phyloP scores from a whole-genome alignment of 2,113 vertebrate species.

The Macrotus californicus region DNA sequence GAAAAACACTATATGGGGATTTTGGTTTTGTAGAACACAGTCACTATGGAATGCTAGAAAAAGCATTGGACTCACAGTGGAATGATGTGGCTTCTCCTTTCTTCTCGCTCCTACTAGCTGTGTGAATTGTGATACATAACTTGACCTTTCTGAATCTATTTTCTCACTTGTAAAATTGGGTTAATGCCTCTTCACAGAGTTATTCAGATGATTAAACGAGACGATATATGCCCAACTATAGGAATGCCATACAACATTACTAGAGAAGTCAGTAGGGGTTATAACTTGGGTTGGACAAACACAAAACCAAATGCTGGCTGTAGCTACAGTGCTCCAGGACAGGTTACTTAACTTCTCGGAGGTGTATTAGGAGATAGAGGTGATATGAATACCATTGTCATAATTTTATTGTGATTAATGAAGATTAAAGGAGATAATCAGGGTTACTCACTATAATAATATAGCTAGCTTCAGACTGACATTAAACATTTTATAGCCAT shows the following conservation, averaged over 20 bases:
- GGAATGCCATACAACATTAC: background rate
- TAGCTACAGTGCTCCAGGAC: background rate
- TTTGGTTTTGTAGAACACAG: background rate
- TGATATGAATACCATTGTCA: background rate
- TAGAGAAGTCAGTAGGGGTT: background rate
- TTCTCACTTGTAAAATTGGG: background rate
- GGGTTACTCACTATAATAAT: background rate
- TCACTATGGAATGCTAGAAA: background rate
- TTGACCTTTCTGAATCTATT: background rate
- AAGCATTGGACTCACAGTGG: background rate
- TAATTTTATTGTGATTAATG: background rate
- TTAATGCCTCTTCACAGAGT: background rate
- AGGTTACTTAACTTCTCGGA: background rate
- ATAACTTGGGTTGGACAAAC: background rate
- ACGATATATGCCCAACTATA: background rate
- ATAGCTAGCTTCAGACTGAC: background rate
- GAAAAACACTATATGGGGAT: background rate
- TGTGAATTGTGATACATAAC: background rate
- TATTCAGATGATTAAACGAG: background rate
- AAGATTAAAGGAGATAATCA: background rate
- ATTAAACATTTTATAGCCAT: background rate
- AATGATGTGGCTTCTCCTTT: background rate
- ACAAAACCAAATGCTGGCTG: background rate
- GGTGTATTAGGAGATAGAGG: background rate
- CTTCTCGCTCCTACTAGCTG: background rate